Base-by-base conservation (phyloP, 2,888 invertebrate genomes). In the Oegoconia quadripuncta region DNA sequence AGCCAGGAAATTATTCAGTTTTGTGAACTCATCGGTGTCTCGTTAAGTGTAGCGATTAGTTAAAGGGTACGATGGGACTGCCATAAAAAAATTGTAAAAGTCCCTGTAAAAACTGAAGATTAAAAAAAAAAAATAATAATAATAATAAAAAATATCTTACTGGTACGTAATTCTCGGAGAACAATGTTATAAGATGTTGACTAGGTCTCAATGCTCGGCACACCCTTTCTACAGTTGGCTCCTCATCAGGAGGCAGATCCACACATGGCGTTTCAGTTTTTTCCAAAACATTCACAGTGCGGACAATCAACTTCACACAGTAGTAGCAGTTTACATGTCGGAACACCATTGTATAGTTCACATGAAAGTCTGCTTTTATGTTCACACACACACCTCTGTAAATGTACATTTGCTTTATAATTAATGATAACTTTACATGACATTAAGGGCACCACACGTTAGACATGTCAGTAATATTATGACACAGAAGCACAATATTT, bases 211-310 rank as follows among this genome's bases (percentile, higher is more conserved):
- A 86, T 6, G 91, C 91, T 43, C 81, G 80, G 61, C 97, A 97
- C 0, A 96, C 93, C 64, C 92, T 90, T 28, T 93, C 91, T 1
- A 96, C 90, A 0, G 93, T 91, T 3, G 95, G 93, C 46, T 90
- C 89, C 39, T 91, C 90, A 40, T 89, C 89, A 7, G 82, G 71
- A 0, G 88, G 89, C 37, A 95, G 70, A 55, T 91, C 92, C 0
- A 96, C 92, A 70, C 97, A 97, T 0, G 93, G 91, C 14, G 96
- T 93, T 81, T 97, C 96, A 50, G 93, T 92, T 81, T 96, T 97
- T 56, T 97, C 96, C 45, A 97, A 74, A 3, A 97, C 92, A 87
- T 97, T 97, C 0, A 96, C 90, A 4, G 97, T 97, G 29, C 97
- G 88, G 2, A 97, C 94, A 35, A 95, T 83, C 6, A 97, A 88